A percentile compares a stretch with the other conserved stretches of the same genome.
phyloP scores from a whole-genome alignment of 2,113 vertebrate genomes.

The Nerophis lumbriciformis region DNA sequence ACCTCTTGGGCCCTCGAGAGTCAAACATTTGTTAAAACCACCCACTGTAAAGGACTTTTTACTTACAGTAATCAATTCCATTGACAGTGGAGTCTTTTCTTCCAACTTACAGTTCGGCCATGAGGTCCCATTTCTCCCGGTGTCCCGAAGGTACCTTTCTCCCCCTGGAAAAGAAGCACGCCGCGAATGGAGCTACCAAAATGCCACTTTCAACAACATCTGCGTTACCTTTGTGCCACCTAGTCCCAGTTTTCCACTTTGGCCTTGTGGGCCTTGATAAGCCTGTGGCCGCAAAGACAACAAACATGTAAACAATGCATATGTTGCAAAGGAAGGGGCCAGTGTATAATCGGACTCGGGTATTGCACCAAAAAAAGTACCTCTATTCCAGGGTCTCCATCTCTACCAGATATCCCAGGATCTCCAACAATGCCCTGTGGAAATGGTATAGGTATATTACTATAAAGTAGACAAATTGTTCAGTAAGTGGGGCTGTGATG shows the following conservation, averaged over 20 bases:
- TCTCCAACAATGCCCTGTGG: conserved; percentile 75
- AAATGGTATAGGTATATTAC: conserved; percentile 16
- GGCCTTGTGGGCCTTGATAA: conserved; percentile 76
- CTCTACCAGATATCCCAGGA: conserved; percentile 70
- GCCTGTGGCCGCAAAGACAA: conserved; percentile 53
- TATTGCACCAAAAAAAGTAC: conserved; percentile 42
- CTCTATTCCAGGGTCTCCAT: conserved; percentile 73
- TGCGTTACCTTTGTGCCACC: conserved; percentile 62
- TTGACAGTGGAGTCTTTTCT: conserved; percentile 36
- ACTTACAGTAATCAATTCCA: conserved; percentile 32
- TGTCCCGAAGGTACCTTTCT: conserved; percentile 67
- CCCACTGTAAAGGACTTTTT: conserved; percentile 29
- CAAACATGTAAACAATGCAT: background rate
- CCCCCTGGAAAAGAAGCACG: conserved; percentile 64
- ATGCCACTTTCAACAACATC: conserved; percentile 3
- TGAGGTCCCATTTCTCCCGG: conserved; percentile 72
- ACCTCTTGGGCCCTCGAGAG: conserved; percentile 64
- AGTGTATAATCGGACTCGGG: background rate
- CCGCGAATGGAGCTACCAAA: conserved; percentile 26
- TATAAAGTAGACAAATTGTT: conserved; percentile 3
- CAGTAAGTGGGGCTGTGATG: conserved; percentile 2
- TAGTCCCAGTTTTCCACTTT: conserved; percentile 57
- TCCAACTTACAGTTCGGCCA: conserved; percentile 70
- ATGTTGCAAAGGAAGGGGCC: background rate
- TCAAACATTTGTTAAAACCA: conserved; percentile 51